Percentiles rank a stretch among this genome's conserved stretches.
These are phyloP conservation scores for Ursus arctos DNA, from an alignment of 2,113 vertebrate genomes.

Conservation along the genomic window DNA sequence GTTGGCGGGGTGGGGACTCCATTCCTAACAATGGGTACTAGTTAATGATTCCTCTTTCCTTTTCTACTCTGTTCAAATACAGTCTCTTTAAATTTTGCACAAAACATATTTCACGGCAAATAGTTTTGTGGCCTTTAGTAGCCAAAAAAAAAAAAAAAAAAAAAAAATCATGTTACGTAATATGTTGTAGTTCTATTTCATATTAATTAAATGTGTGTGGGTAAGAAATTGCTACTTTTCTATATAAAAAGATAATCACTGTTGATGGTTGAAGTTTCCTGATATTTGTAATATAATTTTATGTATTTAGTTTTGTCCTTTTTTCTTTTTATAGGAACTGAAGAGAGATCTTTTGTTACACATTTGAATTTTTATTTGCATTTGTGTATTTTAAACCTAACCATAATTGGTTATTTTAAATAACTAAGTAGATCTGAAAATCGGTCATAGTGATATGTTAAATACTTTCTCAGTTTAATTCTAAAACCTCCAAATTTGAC, in stretches of 20 bases:
- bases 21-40: not conserved
- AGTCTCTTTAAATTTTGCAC: slow-evolving; percentile 75
- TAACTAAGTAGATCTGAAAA: slow-evolving; percentile 50
- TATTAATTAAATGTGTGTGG: not conserved
- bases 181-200: slow-evolving; percentile 54
- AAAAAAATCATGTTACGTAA: slow-evolving; percentile 32
- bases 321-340: slow-evolving; percentile 62
- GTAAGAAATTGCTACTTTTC: slow-evolving; percentile 56
- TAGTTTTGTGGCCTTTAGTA: not conserved
- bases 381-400: slow-evolving; percentile 66
- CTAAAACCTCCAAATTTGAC: slow-evolving; percentile 37
- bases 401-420: slow-evolving; percentile 61
- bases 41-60: not conserved
- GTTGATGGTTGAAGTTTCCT: slow-evolving; percentile 27
- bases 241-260: slow-evolving; percentile 63
- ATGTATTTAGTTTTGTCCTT: slow-evolving; percentile 60
- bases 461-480: slow-evolving; percentile 33
- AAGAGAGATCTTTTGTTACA: slow-evolving; percentile 38
- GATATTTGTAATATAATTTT: slow-evolving; percentile 62
- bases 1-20: not conserved
- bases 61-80: slow-evolving; percentile 49
- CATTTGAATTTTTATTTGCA: slow-evolving; percentile 59
- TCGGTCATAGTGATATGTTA: slow-evolving; percentile 10
- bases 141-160: slow-evolving; percentile 6
- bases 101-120: slow-evolving; percentile 45